Percentiles rank a stretch among this genome's conserved stretches.
These are phyloP conservation scores for Daktulosphaira vitifoliae DNA, from an alignment of 1,140 invertebrate species.

Conservation along the genomic window DNA sequence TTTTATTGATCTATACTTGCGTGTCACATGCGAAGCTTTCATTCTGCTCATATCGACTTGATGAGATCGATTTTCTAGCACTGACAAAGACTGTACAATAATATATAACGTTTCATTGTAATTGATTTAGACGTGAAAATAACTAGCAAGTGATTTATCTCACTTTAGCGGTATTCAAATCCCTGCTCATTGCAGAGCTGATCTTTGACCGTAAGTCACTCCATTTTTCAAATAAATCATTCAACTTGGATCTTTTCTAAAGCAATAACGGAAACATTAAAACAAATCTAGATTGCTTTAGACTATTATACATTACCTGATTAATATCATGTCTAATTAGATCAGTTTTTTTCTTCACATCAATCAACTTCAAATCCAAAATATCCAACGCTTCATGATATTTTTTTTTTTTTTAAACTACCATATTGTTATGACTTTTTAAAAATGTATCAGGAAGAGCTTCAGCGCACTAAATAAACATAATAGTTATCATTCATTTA, in stretches of 20 bases:
- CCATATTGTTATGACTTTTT: background rate
- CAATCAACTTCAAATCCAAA: conserved; percentile 64
- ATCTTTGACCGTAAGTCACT: conserved; percentile 18
- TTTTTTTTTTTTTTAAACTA: conserved; percentile 42
- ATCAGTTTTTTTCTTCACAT: conserved; percentile 63
- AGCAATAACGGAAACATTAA: background rate
- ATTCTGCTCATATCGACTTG: conserved; percentile 66
- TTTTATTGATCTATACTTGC: conserved; percentile 62
- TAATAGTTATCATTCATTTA: background rate
- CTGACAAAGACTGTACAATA: conserved; percentile 52
- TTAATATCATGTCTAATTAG: conserved; percentile 44
- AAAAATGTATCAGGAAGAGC: background rate
- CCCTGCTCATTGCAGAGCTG: background rate
- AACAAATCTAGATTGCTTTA: background rate
- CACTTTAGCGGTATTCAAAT: conserved; percentile 9
- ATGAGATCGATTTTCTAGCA: conserved; percentile 66
- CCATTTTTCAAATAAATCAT: conserved; percentile 25
- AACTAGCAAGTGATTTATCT: too few species aligned
- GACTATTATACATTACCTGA: conserved; percentile 5
- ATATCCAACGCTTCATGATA: conserved; percentile 51
- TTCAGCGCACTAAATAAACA: conserved; percentile 18
- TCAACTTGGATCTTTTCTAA: conserved; percentile 21
- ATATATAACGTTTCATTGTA: background rate
- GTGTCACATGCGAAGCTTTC: conserved; percentile 65
- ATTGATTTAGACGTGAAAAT: conserved; percentile 4